Base-by-base conservation (phyloP, 1,140 invertebrate genomes). In the Solenopsis fugax region DNA sequence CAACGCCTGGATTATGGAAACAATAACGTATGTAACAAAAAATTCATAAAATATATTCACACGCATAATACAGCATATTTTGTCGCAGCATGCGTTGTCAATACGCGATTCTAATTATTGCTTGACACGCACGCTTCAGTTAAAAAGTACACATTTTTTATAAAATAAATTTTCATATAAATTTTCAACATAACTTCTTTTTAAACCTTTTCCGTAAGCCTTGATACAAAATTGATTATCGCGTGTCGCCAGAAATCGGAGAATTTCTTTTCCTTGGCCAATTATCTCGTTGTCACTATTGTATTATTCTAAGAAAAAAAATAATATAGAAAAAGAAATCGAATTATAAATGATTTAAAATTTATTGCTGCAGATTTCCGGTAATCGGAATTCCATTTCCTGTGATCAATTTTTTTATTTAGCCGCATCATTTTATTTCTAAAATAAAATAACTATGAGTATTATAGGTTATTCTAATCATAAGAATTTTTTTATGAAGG, bases 41-140 rank as follows among this genome's bases (percentile, higher is more conserved):
- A 71, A 72, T 72, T 71, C 37, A 58, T 72, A 72, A 82, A 81
- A 81, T 72, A 82, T 82, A 82, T 37, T 0, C 24, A 10, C 6
- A 16, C 21, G 13, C 45, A 37, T 50, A 77, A 77, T 16, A 60
- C 45, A 5, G 12, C 24, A 52, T 58, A 73, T 82, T 82, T 73
- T 82, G 52, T 82, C 16, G 52, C 52, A 58, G 52, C 24, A 48
- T 37, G 52, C 52, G 12, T 82, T 29, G 65, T 72, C 78, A 56
- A 82, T 81, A 82, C 37, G 65, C 37, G 21, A 60, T 54, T 82
- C 67, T 72, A 82, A 82, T 82, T 82, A 82, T 82, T 82, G n/a
- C 67, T 48, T 48, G 78, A 82, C 80, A 82, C 65, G 65, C 67
- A 48, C 37, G 37, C 16, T 34, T 56, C 18, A 29, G 37, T 71